These are phyloP conservation scores for Rhimphoctona megacephalus DNA, from an alignment of 2,888 invertebrate genomes.

Conservation along the genomic window DNA sequence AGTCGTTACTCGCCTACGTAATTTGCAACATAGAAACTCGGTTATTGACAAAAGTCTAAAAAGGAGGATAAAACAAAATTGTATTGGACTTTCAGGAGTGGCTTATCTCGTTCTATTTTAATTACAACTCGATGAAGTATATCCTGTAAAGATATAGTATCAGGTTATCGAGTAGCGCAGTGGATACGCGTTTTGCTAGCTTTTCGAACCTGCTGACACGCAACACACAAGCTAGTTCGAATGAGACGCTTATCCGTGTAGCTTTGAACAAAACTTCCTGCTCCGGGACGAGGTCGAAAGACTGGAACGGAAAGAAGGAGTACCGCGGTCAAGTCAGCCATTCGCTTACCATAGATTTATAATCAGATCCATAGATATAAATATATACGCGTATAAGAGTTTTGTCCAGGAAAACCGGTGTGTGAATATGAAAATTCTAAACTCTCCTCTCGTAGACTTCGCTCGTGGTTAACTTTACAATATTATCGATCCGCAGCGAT, in stretches of 20 bases:
- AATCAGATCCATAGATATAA: constrained; percentile 52
- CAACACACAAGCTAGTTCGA: constrained; percentile 34
- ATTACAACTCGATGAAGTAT: constrained; percentile 22
- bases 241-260: constrained; percentile 20
- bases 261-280: constrained; percentile 56
- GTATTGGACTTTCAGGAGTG: constrained; percentile 71
- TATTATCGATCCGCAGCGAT: constrained; percentile 56
- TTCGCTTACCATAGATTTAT: constrained; percentile 44
- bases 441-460: constrained; percentile 40
- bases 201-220: constrained; percentile 60
- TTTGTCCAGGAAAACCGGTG: constrained; percentile 50
- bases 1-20: neutral
- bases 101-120: constrained; percentile 44
- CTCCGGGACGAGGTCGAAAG: constrained; percentile 61
- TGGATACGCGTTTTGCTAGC: constrained; percentile 26
- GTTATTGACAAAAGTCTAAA: neutral
- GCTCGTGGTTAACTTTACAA: neutral
- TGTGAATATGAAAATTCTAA: constrained; percentile 36
- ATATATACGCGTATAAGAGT: neutral
- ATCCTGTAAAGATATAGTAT: constrained; percentile 57
- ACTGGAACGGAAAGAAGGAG: constrained; percentile 65
- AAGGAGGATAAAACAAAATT: constrained; percentile 36
- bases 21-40: neutral
- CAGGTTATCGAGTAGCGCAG: constrained; percentile 15
- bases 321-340: constrained; percentile 50